Base-by-base conservation (phyloP, 2,113 vertebrate genomes). In the Nipponia nippon region DNA sequence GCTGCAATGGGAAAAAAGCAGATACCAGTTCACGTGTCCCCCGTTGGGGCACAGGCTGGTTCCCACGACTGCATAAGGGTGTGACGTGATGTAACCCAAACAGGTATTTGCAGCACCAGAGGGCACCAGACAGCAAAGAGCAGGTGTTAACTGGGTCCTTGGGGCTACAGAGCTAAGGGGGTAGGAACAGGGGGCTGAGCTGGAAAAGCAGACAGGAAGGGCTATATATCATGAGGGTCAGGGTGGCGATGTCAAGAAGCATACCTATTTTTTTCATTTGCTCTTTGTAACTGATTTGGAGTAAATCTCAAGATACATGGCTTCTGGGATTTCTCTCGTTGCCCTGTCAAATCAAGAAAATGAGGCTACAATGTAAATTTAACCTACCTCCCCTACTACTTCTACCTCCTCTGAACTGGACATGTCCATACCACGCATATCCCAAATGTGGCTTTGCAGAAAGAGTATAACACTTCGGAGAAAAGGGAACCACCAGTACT, bases 121-220 rank as follows among this genome's bases (percentile, higher is more conserved):
- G 93, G 92, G 93, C 96, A 96, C 84, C 82, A 97, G 62, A 94
- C 46, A 70, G 78, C 90, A 94, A 86, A 40, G 25, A 86, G 90
- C 87, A 90, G n/a, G 46, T 81, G 62, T 36, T 53, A 80, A n/a
- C 46, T 18, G n/a, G 9, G 34, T 79, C 66, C 70, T 26, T 58
- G 46, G 25, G 66, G 34, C 44, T 86, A 72, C 62, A 80, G 14
- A 76, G 16, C 9, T 49, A 20, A 42, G 26, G 12, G 13, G 16
- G 2, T 10, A 65, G 73, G 19, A 91, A 75, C 7, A 73, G 10
- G 16, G 7, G 10, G 14, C 17, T 69, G 21, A 90, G 32, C 9
- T 73, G 72, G 40, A 91, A 80, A 65, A 80, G 58, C 2, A 81
- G 75, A 27, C 16, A 46, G 23, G 38, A 92, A 69, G 29, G 14